Evolutionary conservation across 2,888 invertebrate genomes (phyloP).

Genomic region (Ryuthela nishihirai): DNA sequence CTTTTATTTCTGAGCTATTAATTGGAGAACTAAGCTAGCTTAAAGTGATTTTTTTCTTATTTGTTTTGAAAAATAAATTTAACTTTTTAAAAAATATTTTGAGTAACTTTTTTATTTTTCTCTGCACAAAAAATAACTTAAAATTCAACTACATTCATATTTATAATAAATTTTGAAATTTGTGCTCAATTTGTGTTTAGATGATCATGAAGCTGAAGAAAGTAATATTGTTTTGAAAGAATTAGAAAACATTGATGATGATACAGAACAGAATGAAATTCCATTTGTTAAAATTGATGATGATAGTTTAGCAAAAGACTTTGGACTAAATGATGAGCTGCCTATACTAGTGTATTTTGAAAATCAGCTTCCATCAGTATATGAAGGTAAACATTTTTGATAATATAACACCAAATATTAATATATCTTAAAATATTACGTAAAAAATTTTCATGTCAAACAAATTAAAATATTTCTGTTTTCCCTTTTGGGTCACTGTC

Average conservation of each 20-base stretch:
- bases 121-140: background rate
- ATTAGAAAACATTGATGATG: constrained; percentile 44
- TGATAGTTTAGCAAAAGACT: constrained; percentile 71
- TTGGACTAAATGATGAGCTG: constrained; percentile 69
- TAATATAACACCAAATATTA: no score
- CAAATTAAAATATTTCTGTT: no score
- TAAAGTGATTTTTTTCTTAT: no score
- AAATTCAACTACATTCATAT: background rate
- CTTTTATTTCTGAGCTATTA: no score
- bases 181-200: constrained; percentile 54
- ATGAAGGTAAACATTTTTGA: constrained; percentile 49
- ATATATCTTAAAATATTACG: no score
- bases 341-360: constrained; percentile 76
- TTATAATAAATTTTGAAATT: background rate
- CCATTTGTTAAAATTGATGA: constrained; percentile 49
- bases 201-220: constrained; percentile 67
- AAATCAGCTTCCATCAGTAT: constrained; percentile 54
- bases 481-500: no score
- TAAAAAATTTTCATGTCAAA: no score
- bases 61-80: background rate
- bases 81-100: background rate
- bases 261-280: constrained; percentile 41
- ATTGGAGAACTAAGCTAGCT: no score
- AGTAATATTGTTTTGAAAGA: constrained; percentile 39
- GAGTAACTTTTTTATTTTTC: background rate